phyloP scores from a whole-genome alignment of 2,113 vertebrate genomes.

The Indri indri region DNA sequence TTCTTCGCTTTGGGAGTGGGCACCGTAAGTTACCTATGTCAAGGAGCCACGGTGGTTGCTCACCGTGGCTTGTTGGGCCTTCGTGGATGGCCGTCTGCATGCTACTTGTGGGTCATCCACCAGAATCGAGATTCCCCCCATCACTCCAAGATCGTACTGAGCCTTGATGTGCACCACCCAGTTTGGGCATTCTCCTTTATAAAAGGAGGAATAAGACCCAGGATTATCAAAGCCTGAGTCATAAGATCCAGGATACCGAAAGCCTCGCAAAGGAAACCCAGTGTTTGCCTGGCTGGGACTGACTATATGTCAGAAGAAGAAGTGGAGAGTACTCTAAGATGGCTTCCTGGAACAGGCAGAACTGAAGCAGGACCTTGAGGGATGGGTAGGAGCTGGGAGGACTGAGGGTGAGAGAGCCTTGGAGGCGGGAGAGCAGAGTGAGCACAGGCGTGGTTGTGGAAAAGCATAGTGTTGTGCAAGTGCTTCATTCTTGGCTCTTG shows the following conservation, averaged over 20 bases:
- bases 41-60: accelerated
- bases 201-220: not conserved
- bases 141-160: too few relatives aligned
- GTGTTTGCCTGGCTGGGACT: not conserved
- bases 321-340: not conserved
- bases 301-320: not conserved
- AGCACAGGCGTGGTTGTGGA: not conserved
- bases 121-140: accelerated
- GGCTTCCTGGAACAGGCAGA: not conserved
- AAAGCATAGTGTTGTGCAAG: not conserved
- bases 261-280: not conserved
- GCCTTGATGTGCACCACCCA: not conserved
- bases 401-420: not conserved
- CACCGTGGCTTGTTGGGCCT: accelerated
- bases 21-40: accelerated
- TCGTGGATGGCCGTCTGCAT: accelerated
- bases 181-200: not conserved
- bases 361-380: not conserved
- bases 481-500: not conserved
- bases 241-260: not conserved
- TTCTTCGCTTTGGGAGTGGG: not conserved
- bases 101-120: too few relatives aligned
- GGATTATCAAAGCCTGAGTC: not conserved
- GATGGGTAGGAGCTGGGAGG: too few relatives aligned
- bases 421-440: not conserved